These are phyloP conservation scores for Bombus confusus DNA, from an alignment of 1,140 invertebrate species.

Conservation along the genomic window DNA sequence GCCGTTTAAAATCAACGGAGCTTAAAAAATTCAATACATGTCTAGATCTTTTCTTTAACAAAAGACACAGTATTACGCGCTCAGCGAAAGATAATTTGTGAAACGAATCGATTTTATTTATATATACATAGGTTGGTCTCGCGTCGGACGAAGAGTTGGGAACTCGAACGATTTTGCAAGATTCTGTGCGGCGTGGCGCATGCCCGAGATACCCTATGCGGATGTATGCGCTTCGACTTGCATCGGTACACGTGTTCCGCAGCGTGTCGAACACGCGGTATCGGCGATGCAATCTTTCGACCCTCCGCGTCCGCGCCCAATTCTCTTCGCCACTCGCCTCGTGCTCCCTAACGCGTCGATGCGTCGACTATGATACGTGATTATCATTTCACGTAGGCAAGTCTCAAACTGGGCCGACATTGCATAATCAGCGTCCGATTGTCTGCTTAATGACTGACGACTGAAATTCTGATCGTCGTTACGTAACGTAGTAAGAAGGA, in stretches of 20 bases:
- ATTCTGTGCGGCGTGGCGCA: neutral
- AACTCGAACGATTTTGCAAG: conserved; percentile 1
- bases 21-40: no score
- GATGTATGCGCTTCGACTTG: conserved; percentile 37
- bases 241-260: conserved; percentile 52
- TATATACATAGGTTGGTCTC: neutral
- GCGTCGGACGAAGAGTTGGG: neutral
- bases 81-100: no score
- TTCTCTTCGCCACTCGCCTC: conserved; percentile 22
- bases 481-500: no score
- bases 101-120: neutral
- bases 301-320: conserved; percentile 33
- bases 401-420: neutral
- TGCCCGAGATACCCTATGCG: conserved; percentile 27
- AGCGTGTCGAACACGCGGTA: conserved; percentile 61
- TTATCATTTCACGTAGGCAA: conserved; percentile 4
- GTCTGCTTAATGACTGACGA: neutral
- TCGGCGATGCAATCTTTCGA: conserved; percentile 61
- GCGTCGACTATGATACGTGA: neutral
- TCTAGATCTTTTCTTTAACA: no score
- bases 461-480: neutral
- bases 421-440: neutral
- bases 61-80: no score
- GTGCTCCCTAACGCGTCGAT: neutral
- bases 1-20: no score